Evolutionary conservation across 2,113 vertebrate species (phyloP), one percentile per base, ranked within the genome.

Genomic region (Lamprotornis superbus): DNA sequence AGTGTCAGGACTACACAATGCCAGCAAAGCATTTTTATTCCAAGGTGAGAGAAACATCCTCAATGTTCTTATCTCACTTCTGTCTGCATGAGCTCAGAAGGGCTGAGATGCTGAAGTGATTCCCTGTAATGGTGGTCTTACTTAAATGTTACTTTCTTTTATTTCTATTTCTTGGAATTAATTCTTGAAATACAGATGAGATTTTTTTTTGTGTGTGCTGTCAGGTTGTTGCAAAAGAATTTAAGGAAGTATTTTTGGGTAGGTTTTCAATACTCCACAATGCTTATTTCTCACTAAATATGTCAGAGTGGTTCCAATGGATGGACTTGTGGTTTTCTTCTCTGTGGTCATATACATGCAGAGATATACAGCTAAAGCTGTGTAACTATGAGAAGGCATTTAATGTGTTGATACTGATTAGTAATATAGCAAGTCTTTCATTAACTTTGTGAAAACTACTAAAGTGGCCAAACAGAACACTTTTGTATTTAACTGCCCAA

Each of bases 21-120:
- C 97, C 98, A 99, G 98, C 98, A 99, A 98, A 98, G 99, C 99
- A 6, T 99, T 99, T 97, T 92, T 99, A 53, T 99, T 99, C 87
- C 98, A 99, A 99, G 99, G 99, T 99, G 98, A 98, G 84, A 65
- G 57, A 33, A 35, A 20, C 25, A 31, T 57, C 10, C 23, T 93
- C 31, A 40, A 6, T 83, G 83, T 64, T 79, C 30, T 75, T 47
- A 14, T 24, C 44, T 76, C 1, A 1, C 5, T 61, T 80, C 13
- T 75, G 12, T 40, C 47, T 87, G 31, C 19, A 2, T 83, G 67
- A 70, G 19, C 60, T 85, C 25, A 1, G 55, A 56, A 52, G 31
- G 76, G 13, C 46, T 77, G 80, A 73, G 77, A 37, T 94, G 77
- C 57, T 31, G 40, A 33, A 22, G 19, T 7, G 23, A 37, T 67